Base-by-base conservation (phyloP, 2,888 invertebrate genomes). In the Lingula anatina region DNA sequence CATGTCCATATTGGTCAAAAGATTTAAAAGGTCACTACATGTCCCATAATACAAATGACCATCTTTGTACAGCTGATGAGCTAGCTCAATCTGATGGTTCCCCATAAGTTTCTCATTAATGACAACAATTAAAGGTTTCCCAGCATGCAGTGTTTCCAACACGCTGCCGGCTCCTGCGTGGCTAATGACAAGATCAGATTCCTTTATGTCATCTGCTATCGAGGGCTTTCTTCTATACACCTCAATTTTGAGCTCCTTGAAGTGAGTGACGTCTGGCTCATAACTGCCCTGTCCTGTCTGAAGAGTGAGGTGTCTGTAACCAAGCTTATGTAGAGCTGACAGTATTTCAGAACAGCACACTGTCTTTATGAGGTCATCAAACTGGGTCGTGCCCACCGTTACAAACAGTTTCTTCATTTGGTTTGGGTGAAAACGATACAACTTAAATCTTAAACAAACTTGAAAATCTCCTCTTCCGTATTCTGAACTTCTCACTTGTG, bases 341-440 rank as follows among this genome's bases (percentile, higher is more conserved):
- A n/a, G n/a, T n/a, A n/a, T n/a, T n/a, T n/a, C n/a, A n/a, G n/a
- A n/a, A n/a, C n/a, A n/a, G n/a, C n/a, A n/a, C n/a, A 92, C 78
- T 37, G 82, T 81, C 57, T 84, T 72, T 41, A 93, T 86, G 26
- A 99, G 81, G 64, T 84, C 80, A 73, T 95, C 90, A 74, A 97
- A 99, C 72, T 85, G 83, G 25, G 97, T 99, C 15, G 96, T 95
- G 47, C 99, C 97, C 5, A 99, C 96, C 20, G 97, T 97, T 12
- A 95, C 87, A 77, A 97, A 96, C 15, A 86, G 81, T 50, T 62
- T 61, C 59, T 57, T 61, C n/a, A n/a, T n/a, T n/a, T n/a, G n/a
- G n/a, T n/a, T n/a, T n/a, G n/a, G n/a, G n/a, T n/a, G n/a, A n/a
- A n/a, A n/a, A n/a, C n/a, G n/a, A n/a, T n/a, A n/a, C n/a, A n/a